Evolutionary conservation across 1,140 invertebrate genomes (phyloP).

Genomic region (Coenobita brevimanus): DNA sequence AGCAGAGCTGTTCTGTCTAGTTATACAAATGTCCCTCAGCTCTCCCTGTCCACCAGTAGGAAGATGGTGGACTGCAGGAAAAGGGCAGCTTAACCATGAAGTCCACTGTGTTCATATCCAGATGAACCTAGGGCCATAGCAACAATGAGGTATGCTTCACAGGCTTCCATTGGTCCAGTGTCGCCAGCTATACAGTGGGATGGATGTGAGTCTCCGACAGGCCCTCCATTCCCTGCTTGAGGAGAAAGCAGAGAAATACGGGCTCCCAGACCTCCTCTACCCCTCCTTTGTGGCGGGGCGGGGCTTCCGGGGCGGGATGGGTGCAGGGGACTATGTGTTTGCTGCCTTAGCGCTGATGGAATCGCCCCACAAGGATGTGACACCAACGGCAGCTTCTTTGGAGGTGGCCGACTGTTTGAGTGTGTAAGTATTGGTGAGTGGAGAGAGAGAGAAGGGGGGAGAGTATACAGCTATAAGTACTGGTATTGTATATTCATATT

Average conservation of each 20-base stretch:
- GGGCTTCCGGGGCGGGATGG: constrained; percentile 86
- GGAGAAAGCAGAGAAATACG: constrained; percentile 85
- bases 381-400: constrained; percentile 81
- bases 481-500: too few relatives aligned
- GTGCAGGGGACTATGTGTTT: constrained; percentile 89
- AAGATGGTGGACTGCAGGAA: too few relatives aligned
- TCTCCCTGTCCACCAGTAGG: too few relatives aligned
- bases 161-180: constrained; percentile 88
- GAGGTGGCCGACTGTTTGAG: constrained; percentile 83
- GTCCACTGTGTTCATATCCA: too few relatives aligned
- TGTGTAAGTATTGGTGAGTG: constrained; percentile 71
- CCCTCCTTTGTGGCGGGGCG: constrained; percentile 86
- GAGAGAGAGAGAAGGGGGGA: background rate
- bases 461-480: too few relatives aligned
- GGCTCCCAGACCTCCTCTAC: constrained; percentile 82
- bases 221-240: constrained; percentile 85
- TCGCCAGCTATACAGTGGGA: constrained; percentile 86
- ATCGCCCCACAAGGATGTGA: constrained; percentile 73
- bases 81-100: too few relatives aligned
- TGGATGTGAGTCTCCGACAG: constrained; percentile 88
- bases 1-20: too few relatives aligned
- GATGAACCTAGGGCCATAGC: too few relatives aligned
- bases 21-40: too few relatives aligned
- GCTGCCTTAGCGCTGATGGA: constrained; percentile 87
- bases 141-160: background rate